These are phyloP conservation scores for Papilio helenus DNA, from an alignment of 1,140 invertebrate genomes.

Conservation along the genomic window DNA sequence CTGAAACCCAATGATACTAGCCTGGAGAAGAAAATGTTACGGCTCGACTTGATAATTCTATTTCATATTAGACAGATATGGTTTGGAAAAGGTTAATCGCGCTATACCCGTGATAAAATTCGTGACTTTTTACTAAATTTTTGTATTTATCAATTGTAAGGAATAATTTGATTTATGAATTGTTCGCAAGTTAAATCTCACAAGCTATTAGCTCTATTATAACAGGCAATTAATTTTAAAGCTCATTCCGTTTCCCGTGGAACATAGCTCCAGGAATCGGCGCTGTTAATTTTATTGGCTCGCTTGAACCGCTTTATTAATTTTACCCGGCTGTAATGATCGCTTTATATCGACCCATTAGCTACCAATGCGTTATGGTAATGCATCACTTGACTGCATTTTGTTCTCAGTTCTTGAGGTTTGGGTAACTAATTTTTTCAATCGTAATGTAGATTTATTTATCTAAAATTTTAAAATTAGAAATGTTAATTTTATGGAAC, in stretches of 20 bases:
- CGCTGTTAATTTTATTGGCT: slow-evolving; percentile 58
- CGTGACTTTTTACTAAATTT: not conserved
- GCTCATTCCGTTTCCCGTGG: slow-evolving; percentile 5
- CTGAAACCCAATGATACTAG: too few species aligned
- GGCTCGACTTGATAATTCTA: not conserved
- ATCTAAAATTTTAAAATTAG: too few species aligned
- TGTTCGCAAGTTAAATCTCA: slow-evolving; percentile 3
- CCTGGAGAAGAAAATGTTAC: too few species aligned
- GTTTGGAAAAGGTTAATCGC: too few species aligned
- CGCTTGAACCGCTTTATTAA: slow-evolving; percentile 51
- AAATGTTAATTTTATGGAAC: not conserved
- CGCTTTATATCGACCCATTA: slow-evolving; percentile 52
- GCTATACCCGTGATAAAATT: not conserved
- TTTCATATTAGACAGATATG: too few species aligned
- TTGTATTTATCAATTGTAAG: not conserved
- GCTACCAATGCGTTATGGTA: slow-evolving; percentile 38
- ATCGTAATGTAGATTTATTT: too few species aligned
- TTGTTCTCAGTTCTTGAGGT: too few species aligned
- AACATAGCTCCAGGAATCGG: slow-evolving; percentile 41
- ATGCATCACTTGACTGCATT: not conserved
- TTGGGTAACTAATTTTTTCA: too few species aligned
- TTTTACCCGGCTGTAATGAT: slow-evolving; percentile 37
- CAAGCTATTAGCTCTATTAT: slow-evolving; percentile 10
- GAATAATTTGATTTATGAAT: not conserved
- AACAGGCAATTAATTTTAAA: slow-evolving; percentile 35